Base-by-base conservation (phyloP, 2,888 invertebrate genomes). In the Thysanoteuthis rhombus region DNA sequence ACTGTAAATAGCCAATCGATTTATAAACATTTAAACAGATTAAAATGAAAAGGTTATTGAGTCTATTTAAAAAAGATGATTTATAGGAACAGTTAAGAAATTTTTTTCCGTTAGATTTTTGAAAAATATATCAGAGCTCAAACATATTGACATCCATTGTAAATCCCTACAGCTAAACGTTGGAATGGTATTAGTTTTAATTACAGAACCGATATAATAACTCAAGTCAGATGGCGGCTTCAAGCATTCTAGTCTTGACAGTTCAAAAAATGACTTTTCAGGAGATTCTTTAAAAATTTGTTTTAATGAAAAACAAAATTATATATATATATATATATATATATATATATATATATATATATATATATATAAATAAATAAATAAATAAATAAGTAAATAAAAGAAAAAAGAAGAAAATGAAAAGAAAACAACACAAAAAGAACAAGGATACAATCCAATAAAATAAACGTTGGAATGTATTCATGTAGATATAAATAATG, bases 381-480 rank as follows among this genome's bases (percentile, higher is more conserved):
- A 36, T 3, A n/a, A n/a, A n/a, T 16, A 25, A 58, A 32, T 5
- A 58, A 58, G 6, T 25, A 28, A 58, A 58, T 6, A 75, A 75
- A 36, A 52, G 25, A 52, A 52, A 22, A 4, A 19, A 52, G 52
- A 52, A 52, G 22, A 52, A 52, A 52, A 52, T 52, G 22, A 52
- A 52, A 52, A 52, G n/a, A 75, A 75, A 75, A 75, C 75, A 58
- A 58, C 58, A 75, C n/a, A n/a, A 75, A n/a, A 75, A n/a, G n/a
- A 75, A 75, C 75, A 75, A 75, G n/a, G n/a, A 75, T 75, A 75
- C 75, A 75, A 75, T 75, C 75, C 75, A 75, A 75, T 75, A 75
- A 75, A 75, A 75, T 75, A 75, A 75, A 75, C 12, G 75, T 75
- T 75, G 75, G n/a, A 75, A 75, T 75, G 75, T 75, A 75, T 75